A percentile compares a stretch with the other conserved stretches of the same genome.
Conservation (phyloP, 2,113 vertebrate genomes). For the Periophthalmodon schlosseri region DNA sequence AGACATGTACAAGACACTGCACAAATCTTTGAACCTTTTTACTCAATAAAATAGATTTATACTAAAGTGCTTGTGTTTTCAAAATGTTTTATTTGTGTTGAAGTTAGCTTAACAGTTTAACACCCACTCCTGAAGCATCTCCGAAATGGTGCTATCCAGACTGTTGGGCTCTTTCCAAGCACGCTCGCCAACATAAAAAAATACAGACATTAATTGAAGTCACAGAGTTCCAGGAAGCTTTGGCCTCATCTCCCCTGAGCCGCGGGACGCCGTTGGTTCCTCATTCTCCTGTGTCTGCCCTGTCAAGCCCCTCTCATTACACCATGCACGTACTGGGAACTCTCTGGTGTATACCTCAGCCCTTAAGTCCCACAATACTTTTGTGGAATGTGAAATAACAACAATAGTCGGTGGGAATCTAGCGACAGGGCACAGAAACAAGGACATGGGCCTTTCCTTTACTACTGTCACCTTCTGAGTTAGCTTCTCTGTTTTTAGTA, state of each 20-base stretch:
- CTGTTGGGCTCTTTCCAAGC: conserved; percentile 23
- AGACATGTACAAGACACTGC: no score
- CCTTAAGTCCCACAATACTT: conserved; percentile 63
- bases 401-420: conserved; percentile 59
- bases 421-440: conserved; percentile 28
- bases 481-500: neutral
- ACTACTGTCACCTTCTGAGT: neutral
- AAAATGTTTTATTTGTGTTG: conserved; percentile 29
- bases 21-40: no score
- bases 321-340: conserved; percentile 54
- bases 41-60: no score
- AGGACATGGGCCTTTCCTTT: conserved; percentile 4
- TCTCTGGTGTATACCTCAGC: conserved; percentile 53
- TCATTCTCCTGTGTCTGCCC: conserved; percentile 85
- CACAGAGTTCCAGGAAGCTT: conserved; percentile 6
- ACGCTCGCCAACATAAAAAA: conserved; percentile 8
- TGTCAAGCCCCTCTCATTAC: conserved; percentile 84
- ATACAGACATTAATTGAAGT: neutral
- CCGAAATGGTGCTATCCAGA: conserved; percentile 77
- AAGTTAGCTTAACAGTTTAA: conserved; percentile 32
- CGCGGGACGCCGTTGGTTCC: conserved; percentile 65
- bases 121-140: conserved; percentile 35
- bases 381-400: conserved; percentile 65
- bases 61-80: no score
- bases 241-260: conserved; percentile 56